These are phyloP conservation scores for Oryzias javanicus DNA, from an alignment of 2,113 vertebrate species.

Conservation along the genomic window DNA sequence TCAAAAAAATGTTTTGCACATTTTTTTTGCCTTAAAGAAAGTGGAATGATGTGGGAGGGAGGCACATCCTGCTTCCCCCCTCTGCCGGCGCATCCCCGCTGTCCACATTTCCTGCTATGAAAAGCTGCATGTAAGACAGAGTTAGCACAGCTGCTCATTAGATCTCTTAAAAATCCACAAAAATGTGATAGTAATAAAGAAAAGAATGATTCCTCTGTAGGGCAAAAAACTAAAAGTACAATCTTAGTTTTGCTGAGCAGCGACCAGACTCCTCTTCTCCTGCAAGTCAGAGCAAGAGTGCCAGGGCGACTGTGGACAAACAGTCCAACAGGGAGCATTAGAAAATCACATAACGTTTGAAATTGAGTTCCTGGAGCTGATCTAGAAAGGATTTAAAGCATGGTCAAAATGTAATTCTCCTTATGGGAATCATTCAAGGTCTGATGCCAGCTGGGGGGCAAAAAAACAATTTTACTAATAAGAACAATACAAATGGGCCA, in stretches of 20 bases:
- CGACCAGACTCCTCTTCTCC: neutral
- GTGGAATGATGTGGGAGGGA: too few relatives aligned
- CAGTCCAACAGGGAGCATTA: constrained; percentile 46
- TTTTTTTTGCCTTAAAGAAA: too few relatives aligned
- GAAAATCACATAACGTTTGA: constrained; percentile 55
- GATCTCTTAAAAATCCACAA: constrained; percentile 13
- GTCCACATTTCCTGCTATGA: constrained; percentile 4
- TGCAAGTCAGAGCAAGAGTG: neutral
- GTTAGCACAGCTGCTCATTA: constrained; percentile 14
- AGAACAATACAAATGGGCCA: constrained; percentile 59
- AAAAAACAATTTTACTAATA: constrained; percentile 48
- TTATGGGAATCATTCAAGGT: constrained; percentile 58
- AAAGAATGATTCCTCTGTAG: constrained; percentile 18
- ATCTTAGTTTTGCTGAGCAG: constrained; percentile 4
- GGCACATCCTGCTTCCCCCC: too few relatives aligned
- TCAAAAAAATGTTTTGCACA: too few relatives aligned
- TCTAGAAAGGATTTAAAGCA: constrained; percentile 65
- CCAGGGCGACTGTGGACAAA: constrained; percentile 56
- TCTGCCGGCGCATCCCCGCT: neutral
- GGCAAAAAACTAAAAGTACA: constrained; percentile 19
- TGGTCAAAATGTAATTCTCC: constrained; percentile 55
- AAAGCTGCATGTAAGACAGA: constrained; percentile 12
- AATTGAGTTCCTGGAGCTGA: constrained; percentile 43
- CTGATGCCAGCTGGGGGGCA: constrained; percentile 34
- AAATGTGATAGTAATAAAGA: constrained; percentile 2